Evolutionary conservation across 2,888 invertebrate species (phyloP).

Genomic region (Tanypteryx hageni): DNA sequence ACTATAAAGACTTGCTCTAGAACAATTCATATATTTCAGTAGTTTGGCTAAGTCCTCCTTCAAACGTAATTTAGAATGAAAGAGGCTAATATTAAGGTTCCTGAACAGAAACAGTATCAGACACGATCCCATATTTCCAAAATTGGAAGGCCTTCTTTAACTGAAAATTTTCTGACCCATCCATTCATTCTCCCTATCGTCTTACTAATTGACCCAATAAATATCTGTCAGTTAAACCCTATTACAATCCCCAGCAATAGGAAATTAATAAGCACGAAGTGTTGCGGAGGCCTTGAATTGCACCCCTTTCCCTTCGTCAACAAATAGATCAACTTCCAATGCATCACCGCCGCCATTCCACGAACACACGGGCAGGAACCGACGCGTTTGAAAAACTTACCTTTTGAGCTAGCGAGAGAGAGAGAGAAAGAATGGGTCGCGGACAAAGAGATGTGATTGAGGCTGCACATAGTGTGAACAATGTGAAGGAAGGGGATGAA

Average conservation of each 20-base stretch:
- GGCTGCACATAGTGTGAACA: background rate
- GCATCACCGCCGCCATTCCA: background rate
- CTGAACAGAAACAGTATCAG: too few species aligned
- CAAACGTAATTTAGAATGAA: too few species aligned
- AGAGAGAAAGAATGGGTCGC: too few species aligned
- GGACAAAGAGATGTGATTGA: conserved; percentile 2
- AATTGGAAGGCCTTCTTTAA: too few species aligned
- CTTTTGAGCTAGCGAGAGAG: background rate
- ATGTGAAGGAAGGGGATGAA: background rate
- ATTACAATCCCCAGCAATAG: background rate
- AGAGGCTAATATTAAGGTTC: too few species aligned
- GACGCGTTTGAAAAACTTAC: background rate
- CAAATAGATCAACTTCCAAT: conserved; percentile 11
- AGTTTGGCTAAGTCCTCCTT: too few species aligned
- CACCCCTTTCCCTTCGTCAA: background rate
- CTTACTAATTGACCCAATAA: background rate
- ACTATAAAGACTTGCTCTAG: too few species aligned
- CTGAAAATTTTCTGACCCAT: background rate
- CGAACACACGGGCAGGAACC: background rate
- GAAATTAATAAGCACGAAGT: background rate
- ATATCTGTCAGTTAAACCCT: background rate
- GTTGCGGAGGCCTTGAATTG: background rate
- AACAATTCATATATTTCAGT: too few species aligned
- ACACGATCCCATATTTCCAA: too few species aligned
- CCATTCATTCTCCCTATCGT: background rate